Conservation (phyloP, 1,140 invertebrate genomes). For the Lucilia sericata region DNA sequence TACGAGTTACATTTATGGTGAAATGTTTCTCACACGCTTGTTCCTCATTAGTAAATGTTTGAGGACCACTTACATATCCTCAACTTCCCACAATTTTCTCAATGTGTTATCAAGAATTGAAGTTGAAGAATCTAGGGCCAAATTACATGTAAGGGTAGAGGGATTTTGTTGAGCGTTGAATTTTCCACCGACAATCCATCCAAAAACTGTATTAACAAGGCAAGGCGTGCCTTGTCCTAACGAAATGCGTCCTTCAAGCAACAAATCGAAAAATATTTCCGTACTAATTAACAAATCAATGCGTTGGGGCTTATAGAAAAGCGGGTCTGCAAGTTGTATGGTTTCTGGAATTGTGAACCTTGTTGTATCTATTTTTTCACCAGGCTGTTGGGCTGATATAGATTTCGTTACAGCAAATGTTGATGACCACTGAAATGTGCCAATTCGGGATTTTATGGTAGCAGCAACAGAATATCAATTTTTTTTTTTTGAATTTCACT, state of each 20-base stretch:
- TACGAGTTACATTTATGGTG: background rate
- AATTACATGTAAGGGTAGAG: background rate
- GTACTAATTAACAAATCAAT: no score
- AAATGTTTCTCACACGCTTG: background rate
- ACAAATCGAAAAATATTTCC: no score
- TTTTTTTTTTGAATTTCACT: background rate
- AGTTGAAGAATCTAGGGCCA: background rate
- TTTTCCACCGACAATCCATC: conserved; percentile 34
- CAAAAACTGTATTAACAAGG: no score
- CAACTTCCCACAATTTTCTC: conserved; percentile 26
- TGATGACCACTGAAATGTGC: no score
- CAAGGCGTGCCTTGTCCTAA: no score
- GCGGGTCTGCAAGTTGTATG: no score
- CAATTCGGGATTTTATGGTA: background rate
- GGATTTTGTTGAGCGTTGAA: background rate
- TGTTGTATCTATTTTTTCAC: no score
- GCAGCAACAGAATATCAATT: background rate
- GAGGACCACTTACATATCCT: background rate
- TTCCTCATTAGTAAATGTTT: background rate
- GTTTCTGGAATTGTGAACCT: no score
- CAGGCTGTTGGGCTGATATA: no score
- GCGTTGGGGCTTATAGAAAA: no score
- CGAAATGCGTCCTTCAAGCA: no score
- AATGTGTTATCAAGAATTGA: background rate
- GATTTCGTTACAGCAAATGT: no score